Evolutionary conservation across 2,888 invertebrate species (phyloP).

Genomic region (Quadroppia sp.): DNA sequence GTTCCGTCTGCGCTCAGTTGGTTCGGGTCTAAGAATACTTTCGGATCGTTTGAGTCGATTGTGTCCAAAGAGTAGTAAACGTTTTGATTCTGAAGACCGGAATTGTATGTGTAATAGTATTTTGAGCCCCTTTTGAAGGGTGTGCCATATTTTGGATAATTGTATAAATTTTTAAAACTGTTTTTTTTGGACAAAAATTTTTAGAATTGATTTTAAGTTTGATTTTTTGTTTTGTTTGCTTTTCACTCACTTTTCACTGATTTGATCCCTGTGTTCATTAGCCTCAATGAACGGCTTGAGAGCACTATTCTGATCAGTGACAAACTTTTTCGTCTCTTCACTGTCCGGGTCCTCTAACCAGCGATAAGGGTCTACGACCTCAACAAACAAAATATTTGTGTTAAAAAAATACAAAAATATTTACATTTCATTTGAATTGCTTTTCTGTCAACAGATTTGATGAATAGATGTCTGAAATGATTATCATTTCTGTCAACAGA

Average conservation of each 20-base stretch:
- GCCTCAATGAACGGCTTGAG: slow-evolving; percentile 7
- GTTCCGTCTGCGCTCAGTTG: slow-evolving; percentile 42
- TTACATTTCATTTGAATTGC: too few relatives aligned
- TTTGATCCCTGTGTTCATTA: slow-evolving; percentile 14
- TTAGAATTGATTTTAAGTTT: background rate
- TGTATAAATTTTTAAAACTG: slow-evolving; percentile 36
- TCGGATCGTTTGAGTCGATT: background rate
- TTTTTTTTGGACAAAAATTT: background rate
- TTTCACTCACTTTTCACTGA: slow-evolving; percentile 36
- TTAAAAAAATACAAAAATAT: slow-evolving; percentile 4
- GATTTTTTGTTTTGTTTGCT: background rate
- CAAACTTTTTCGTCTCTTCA: slow-evolving; percentile 37
- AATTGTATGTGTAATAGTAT: slow-evolving; percentile 39
- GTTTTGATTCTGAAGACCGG: slow-evolving; percentile 39
- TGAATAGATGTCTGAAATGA: too few relatives aligned
- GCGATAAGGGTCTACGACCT: slow-evolving; percentile 37
- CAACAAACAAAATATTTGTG: background rate
- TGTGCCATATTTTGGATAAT: slow-evolving; percentile 36
- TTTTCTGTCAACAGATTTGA: too few relatives aligned
- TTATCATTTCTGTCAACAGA: too few relatives aligned
- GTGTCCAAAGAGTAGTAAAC: slow-evolving; percentile 32
- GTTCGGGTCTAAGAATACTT: slow-evolving; percentile 43
- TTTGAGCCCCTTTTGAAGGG: slow-evolving; percentile 40
- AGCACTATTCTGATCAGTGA: slow-evolving; percentile 25
- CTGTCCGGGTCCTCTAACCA: slow-evolving; percentile 39